These are phyloP conservation scores for Choristoneura fumiferana DNA, from an alignment of 1,140 invertebrate species.

Conservation along the genomic window DNA sequence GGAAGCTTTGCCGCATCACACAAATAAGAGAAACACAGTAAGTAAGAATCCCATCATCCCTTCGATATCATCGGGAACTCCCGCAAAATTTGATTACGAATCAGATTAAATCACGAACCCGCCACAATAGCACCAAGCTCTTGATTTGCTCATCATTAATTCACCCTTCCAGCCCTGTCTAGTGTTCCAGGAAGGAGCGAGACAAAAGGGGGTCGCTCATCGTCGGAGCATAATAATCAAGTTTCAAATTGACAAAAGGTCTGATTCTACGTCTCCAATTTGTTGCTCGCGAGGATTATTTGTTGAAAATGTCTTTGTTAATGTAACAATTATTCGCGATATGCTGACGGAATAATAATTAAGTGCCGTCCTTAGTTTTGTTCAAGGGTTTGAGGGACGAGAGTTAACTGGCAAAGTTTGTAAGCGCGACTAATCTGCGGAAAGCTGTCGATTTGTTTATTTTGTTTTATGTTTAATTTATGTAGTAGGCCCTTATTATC, in stretches of 20 bases:
- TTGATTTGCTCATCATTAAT: conserved; percentile 10
- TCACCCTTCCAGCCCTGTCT: not conserved
- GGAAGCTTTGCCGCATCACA: too few relatives aligned
- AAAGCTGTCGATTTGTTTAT: too few relatives aligned
- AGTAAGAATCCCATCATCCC: not conserved
- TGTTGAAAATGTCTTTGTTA: conserved; percentile 1
- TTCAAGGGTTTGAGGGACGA: not conserved
- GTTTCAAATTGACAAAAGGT: not conserved
- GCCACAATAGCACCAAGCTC: not conserved
- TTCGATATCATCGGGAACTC: not conserved
- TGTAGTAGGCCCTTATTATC: too few relatives aligned
- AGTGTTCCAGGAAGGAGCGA: not conserved
- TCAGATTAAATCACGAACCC: conserved; percentile 9
- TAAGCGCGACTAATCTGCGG: too few relatives aligned
- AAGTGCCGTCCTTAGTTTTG: not conserved
- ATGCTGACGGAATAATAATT: not conserved
- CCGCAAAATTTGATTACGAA: conserved; percentile 3
- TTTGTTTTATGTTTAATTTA: too few relatives aligned
- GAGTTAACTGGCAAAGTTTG: too few relatives aligned
- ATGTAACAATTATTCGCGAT: not conserved
- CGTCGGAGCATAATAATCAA: not conserved
- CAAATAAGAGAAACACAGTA: too few relatives aligned
- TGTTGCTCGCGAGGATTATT: not conserved
- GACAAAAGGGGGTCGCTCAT: not conserved
- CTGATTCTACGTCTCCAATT: conserved; percentile 6